Evolutionary conservation across 2,888 invertebrate genomes (phyloP), one percentile per base, ranked within the genome.

Genomic region (Netelia inedita): DNA sequence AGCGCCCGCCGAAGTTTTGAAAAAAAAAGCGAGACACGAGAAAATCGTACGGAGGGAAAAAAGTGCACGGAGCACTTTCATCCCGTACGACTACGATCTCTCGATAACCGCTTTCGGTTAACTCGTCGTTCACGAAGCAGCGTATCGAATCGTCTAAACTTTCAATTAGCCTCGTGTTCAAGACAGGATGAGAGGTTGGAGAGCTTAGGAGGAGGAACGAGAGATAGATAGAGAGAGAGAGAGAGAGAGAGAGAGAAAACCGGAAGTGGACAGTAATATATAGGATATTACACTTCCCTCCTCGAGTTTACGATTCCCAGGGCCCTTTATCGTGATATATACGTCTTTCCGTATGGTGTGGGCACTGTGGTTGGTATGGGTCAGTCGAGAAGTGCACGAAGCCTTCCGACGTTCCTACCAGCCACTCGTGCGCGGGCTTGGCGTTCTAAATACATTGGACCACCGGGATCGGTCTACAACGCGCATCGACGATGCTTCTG

Each of bases 371-470:
- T 78, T 23, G 68, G 68, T 19, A n/a, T 19, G 72, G 68, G 72
- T 59, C 74, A 75, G 74, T 75, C 65, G 83, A 75, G 83, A 80
- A 75, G 73, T 63, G 75, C 82, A 82, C 81, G 81, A 85, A 80
- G 53, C 63, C 82, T 68, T 69, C n/a, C 46, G 41, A 59, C 73
- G 76, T 66, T 76, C 55, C 50, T 50, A 59, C 76, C 53, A 72
- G 88, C 88, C 90, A 90, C 91, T 90, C 89, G 89, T 90, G 87
- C 72, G 79, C 72, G 72, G 69, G 65, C 78, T 78, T 63, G 78
- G 86, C 78, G 89, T 91, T 91, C 92, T 91, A 91, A 91, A 91
- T 91, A 89, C 90, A 90, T 88, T 91, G 92, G 88, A 88, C 87
- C 87, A 88, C 88, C 88, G 76, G 86, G 85, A 69, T 80, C 83